Conservation (phyloP, 2,797 vertebrate species). For the Chaetophractus vellerosus region DNA sequence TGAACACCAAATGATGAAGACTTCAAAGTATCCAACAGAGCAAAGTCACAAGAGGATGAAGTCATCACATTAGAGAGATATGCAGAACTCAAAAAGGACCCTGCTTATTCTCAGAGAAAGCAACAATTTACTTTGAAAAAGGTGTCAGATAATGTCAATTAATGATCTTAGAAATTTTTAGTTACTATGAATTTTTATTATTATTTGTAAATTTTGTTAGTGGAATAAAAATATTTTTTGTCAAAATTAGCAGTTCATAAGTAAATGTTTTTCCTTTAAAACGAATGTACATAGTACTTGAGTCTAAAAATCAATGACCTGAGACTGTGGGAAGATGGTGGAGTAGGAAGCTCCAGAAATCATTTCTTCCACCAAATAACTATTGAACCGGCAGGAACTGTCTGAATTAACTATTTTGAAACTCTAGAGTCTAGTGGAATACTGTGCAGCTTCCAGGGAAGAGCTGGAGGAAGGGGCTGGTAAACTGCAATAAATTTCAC, state of each 20-base stretch:
- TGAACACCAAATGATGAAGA: slow-evolving; percentile 46
- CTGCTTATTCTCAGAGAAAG: neutral
- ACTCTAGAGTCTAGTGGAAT: too few relatives aligned
- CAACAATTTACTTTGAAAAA: slow-evolving; percentile 26
- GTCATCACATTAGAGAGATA: slow-evolving; percentile 18
- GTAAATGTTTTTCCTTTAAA: neutral
- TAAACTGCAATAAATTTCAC: too few relatives aligned
- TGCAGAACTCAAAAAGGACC: neutral
- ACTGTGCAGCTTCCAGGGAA: too few relatives aligned
- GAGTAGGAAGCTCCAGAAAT: too few relatives aligned
- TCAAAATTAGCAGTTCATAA: slow-evolving; percentile 9
- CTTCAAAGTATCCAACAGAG: neutral
- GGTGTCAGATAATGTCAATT: neutral
- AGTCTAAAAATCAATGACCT: neutral
- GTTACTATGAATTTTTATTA: neutral
- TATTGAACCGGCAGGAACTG: too few relatives aligned
- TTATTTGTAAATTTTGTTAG: neutral
- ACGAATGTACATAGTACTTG: neutral
- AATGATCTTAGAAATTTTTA: neutral
- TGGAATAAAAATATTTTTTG: neutral
- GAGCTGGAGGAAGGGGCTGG: too few relatives aligned
- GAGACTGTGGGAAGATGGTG: too few relatives aligned
- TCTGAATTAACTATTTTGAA: too few relatives aligned
- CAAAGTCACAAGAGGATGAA: neutral
- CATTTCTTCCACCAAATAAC: too few relatives aligned